phyloP scores from a whole-genome alignment of 1,140 invertebrate species.

The Drosophila auraria region DNA sequence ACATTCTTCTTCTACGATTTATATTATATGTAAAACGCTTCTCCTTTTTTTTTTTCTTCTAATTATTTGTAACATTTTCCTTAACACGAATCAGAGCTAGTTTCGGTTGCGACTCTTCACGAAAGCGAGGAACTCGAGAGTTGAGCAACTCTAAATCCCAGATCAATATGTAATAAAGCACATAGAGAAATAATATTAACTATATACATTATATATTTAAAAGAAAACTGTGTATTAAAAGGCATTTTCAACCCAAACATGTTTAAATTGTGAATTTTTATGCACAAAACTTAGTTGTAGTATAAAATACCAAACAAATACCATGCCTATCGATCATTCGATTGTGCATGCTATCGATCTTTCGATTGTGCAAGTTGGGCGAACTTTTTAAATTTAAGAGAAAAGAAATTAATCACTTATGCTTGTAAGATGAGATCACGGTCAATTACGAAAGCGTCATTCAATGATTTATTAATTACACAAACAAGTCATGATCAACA shows the following conservation, averaged over 20 bases:
- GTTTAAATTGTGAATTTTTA: background rate
- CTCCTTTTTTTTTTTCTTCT: constrained; percentile 1
- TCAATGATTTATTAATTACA: constrained; percentile 13
- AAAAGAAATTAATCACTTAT: background rate
- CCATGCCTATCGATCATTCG: background rate
- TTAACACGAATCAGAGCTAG: constrained; percentile 21
- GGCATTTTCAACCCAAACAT: background rate
- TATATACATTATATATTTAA: constrained; percentile 41
- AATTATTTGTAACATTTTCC: constrained; percentile 12
- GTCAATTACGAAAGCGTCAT: background rate
- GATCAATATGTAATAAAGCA: constrained; percentile 30
- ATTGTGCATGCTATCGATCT: background rate
- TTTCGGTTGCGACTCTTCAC: constrained; percentile 3
- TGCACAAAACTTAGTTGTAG: too few relatives aligned
- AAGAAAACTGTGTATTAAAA: constrained; percentile 33
- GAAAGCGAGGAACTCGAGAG: background rate
- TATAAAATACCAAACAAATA: too few relatives aligned
- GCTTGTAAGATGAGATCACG: background rate
- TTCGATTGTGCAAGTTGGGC: background rate
- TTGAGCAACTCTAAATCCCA: constrained; percentile 15
- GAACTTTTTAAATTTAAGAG: background rate
- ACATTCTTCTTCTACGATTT: constrained; percentile 7
- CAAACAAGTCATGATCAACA: background rate
- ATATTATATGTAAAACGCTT: background rate
- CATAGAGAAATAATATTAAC: constrained; percentile 32